A percentile compares a stretch with the other conserved stretches of the same genome.
phyloP scores from a whole-genome alignment of 1,140 invertebrate genomes.

The Bathynomus jamesi region DNA sequence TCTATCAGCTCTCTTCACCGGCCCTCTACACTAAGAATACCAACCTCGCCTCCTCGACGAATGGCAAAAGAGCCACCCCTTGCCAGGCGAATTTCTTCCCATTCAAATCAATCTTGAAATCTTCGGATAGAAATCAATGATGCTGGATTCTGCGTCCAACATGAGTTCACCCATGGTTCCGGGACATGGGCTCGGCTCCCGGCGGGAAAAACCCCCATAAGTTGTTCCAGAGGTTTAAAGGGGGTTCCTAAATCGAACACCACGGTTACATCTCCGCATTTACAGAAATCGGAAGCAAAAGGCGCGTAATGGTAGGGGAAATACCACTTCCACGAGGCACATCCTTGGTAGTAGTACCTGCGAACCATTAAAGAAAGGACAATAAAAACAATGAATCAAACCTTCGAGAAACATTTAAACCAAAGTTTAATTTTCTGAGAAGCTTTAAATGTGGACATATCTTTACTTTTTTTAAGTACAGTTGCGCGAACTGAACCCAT shows the following conservation, averaged over 20 bases:
- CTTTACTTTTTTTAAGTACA: too few species aligned
- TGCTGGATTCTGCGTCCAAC: slow-evolving; percentile 83
- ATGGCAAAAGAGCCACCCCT: slow-evolving; percentile 94
- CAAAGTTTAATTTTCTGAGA: too few species aligned
- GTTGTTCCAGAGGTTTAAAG: slow-evolving; percentile 92
- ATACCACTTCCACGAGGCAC: slow-evolving; percentile 99
- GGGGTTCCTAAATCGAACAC: slow-evolving; percentile 85
- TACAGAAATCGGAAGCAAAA: slow-evolving; percentile 98
- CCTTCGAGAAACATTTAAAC: too few species aligned
- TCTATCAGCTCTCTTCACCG: too few species aligned
- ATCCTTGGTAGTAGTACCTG: slow-evolving; percentile 57
- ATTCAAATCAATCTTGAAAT: slow-evolving; percentile 98
- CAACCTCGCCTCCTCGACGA: slow-evolving; percentile 77
- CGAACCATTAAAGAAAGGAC: too few species aligned
- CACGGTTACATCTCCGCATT: slow-evolving; percentile 63
- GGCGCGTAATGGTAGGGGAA: slow-evolving; percentile 99
- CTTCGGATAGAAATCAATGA: slow-evolving; percentile 99
- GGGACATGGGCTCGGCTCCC: slow-evolving; percentile 91
- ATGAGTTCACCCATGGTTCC: slow-evolving; percentile 85
- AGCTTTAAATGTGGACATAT: too few species aligned
- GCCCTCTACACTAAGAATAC: too few species aligned
- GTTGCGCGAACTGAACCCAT: too few species aligned
- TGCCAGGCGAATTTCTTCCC: slow-evolving; percentile 99
- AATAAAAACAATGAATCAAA: too few species aligned
- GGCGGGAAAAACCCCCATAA: slow-evolving; percentile 99